phyloP scores from a whole-genome alignment of 2,888 invertebrate species.

The Chrysolina haemoptera region DNA sequence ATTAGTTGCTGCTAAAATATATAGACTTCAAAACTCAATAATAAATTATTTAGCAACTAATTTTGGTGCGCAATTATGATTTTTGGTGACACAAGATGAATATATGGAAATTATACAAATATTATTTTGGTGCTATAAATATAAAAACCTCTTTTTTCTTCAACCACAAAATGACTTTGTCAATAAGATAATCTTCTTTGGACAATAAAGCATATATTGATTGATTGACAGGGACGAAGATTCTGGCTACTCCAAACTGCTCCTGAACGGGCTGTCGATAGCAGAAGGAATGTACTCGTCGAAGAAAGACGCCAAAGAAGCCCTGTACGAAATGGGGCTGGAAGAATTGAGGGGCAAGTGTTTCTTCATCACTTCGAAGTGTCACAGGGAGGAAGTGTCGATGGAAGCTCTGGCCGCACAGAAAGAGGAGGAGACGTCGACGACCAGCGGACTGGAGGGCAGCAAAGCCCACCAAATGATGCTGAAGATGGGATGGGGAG shows the following conservation, averaged over 20 bases:
- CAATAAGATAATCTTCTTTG: too few relatives aligned
- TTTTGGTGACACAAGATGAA: too few relatives aligned
- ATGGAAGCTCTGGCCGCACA: conserved; percentile 47
- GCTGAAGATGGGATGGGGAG: conserved; percentile 62
- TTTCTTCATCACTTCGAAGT: conserved; percentile 56
- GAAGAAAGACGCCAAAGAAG: conserved; percentile 52
- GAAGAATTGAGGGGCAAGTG: conserved; percentile 56
- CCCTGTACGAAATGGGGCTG: conserved; percentile 54
- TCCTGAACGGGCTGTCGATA: conserved; percentile 34
- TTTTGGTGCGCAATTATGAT: too few relatives aligned
- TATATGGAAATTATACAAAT: too few relatives aligned
- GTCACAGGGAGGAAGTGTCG: conserved; percentile 55
- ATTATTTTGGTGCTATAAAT: too few relatives aligned
- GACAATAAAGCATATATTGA: too few relatives aligned
- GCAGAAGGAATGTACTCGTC: conserved; percentile 42
- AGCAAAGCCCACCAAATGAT: conserved; percentile 60
- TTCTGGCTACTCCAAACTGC: conserved; percentile 37
- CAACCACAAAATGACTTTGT: too few relatives aligned
- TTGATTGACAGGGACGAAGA: conserved; percentile 39
- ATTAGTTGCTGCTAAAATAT: too few relatives aligned
- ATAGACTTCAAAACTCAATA: too few relatives aligned
- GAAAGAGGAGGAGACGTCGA: conserved; percentile 31
- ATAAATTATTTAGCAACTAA: too few relatives aligned
- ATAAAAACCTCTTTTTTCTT: too few relatives aligned
- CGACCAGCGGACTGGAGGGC: conserved; percentile 48